Conservation (phyloP, 2,797 vertebrate genomes). For the Pantherophis vulpinus region DNA sequence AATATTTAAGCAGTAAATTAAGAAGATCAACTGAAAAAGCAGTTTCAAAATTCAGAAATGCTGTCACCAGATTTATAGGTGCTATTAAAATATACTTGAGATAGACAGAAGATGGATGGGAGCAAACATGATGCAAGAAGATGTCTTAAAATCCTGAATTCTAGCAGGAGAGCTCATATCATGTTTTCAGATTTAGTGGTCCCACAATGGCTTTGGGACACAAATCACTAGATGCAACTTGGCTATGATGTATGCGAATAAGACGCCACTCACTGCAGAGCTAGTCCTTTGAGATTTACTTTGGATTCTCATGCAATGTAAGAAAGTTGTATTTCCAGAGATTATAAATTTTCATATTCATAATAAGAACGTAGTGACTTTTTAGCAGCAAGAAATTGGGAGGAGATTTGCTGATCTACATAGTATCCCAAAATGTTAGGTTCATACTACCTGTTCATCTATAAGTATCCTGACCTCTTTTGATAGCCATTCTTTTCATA, state of each 20-base stretch:
- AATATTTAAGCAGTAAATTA: background rate
- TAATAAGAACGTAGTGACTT: background rate
- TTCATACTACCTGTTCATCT: background rate
- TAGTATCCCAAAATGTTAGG: background rate
- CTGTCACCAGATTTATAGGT: background rate
- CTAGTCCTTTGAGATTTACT: background rate
- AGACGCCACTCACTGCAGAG: background rate
- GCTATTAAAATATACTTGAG: background rate
- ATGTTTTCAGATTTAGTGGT: background rate
- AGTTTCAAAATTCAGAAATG: background rate
- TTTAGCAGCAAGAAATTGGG: background rate
- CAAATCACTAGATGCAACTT: background rate
- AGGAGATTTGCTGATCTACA: background rate
- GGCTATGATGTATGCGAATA: background rate
- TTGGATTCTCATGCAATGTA: background rate
- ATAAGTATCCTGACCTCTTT: background rate
- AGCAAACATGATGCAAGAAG: background rate
- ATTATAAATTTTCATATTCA: background rate
- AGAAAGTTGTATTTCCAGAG: background rate
- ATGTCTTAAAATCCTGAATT: background rate
- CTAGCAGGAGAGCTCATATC: background rate
- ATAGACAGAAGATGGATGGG: background rate
- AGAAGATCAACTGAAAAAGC: background rate
- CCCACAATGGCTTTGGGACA: background rate
- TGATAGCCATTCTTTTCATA: background rate